These are phyloP conservation scores for Neodiprion lecontei DNA, from an alignment of 1,140 invertebrate genomes.

Conservation along the genomic window DNA sequence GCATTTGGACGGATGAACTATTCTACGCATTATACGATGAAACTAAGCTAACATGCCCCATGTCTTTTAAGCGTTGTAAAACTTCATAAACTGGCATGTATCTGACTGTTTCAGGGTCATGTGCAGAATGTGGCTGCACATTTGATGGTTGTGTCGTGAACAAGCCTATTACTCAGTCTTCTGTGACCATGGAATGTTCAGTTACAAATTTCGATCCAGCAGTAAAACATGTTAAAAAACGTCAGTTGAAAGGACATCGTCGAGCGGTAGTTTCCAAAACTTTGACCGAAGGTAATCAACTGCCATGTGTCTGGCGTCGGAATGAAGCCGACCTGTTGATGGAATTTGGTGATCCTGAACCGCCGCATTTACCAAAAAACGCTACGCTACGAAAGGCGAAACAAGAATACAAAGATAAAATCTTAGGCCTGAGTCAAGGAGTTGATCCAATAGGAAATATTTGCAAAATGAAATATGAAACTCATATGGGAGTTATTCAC, in stretches of 20 bases:
- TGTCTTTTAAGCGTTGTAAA: background rate
- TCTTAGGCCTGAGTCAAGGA: background rate
- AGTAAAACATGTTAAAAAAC: constrained; percentile 1
- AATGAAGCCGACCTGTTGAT: constrained; percentile 17
- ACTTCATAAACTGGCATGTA: background rate
- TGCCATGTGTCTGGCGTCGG: constrained; percentile 11
- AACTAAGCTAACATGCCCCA: background rate
- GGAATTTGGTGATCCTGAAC: constrained; percentile 18
- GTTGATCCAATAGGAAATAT: constrained; percentile 12
- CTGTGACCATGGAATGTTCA: background rate
- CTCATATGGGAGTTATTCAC: background rate
- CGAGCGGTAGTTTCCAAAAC: background rate
- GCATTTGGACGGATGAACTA: background rate
- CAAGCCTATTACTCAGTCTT: background rate
- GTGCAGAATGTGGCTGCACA: background rate
- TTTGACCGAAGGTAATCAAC: background rate
- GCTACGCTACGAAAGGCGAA: constrained; percentile 17
- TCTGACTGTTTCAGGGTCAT: background rate
- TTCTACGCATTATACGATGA: background rate
- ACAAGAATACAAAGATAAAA: constrained; percentile 12
- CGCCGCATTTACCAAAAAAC: constrained; percentile 10
- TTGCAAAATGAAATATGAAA: constrained; percentile 8
- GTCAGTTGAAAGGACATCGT: background rate
- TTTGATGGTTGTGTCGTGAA: background rate
- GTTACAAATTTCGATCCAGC: background rate